phyloP scores from a whole-genome alignment of 2,888 invertebrate species.

The Dicroscelio sp. region DNA sequence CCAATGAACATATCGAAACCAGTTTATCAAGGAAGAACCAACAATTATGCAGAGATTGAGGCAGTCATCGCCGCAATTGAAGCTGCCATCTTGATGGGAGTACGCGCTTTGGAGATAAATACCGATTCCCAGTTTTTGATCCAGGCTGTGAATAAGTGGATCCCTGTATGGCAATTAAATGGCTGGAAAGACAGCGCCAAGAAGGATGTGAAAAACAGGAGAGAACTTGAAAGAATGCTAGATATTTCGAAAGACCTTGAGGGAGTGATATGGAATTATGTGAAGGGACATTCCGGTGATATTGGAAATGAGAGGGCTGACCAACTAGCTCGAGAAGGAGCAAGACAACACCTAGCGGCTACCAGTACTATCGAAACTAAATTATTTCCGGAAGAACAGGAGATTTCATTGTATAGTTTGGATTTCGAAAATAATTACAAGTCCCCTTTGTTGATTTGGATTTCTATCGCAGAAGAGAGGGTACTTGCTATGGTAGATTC shows the following conservation, averaged over 20 bases:
- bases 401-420: neutral
- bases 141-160: slow-evolving; percentile 14
- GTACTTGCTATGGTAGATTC: neutral
- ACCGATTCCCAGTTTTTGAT: slow-evolving; percentile 41
- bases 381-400: neutral
- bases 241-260: neutral
- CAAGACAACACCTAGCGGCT: neutral
- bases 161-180: neutral
- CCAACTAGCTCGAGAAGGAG: neutral
- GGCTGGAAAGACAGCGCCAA: slow-evolving; percentile 16
- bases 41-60: too few relatives aligned
- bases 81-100: neutral
- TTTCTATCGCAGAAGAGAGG: neutral
- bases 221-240: slow-evolving; percentile 5
- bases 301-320: slow-evolving; percentile 10
- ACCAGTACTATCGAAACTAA: too few relatives aligned
- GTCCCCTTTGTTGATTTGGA: neutral
- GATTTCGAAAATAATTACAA: neutral
- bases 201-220: slow-evolving; percentile 5
- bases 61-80: neutral
- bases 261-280: neutral
- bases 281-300: slow-evolving; percentile 32
- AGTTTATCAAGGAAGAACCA: neutral
- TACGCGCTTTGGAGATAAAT: neutral
- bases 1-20: neutral